Evolutionary conservation across 1,140 invertebrate genomes (phyloP).

Genomic region (Thaumetopoea pityocampa): DNA sequence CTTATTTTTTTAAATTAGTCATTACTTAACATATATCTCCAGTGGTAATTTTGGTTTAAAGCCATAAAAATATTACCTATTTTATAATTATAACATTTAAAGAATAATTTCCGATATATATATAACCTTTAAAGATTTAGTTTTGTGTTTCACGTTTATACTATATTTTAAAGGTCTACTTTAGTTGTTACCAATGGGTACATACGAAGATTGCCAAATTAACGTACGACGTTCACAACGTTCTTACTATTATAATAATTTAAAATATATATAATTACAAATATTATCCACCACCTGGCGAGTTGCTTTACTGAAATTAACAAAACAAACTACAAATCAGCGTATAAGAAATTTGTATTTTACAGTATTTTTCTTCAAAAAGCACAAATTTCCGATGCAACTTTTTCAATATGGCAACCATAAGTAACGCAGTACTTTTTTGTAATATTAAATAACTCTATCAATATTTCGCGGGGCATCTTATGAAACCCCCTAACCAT

Average conservation of each 20-base stretch:
- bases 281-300: not conserved
- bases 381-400: slow-evolving; percentile 31
- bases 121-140: no score
- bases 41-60: no score
- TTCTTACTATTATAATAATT: no score
- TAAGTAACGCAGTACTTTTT: not conserved
- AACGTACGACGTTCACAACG: no score
- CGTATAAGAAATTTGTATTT: slow-evolving; percentile 49
- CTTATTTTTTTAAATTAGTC: no score
- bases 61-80: no score
- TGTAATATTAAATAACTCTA: not conserved
- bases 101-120: no score
- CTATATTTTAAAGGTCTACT: not conserved
- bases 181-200: not conserved
- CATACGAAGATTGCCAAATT: slow-evolving; percentile 5
- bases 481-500: no score
- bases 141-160: no score
- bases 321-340: slow-evolving; percentile 46
- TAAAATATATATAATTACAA: not conserved
- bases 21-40: no score
- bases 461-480: not conserved
- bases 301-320: slow-evolving; percentile 34
- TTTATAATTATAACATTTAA: no score
- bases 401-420: slow-evolving; percentile 21
- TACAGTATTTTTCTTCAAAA: slow-evolving; percentile 40